These are phyloP conservation scores for Spilogale gracilis DNA, from an alignment of 2,113 vertebrate species.

Conservation along the genomic window DNA sequence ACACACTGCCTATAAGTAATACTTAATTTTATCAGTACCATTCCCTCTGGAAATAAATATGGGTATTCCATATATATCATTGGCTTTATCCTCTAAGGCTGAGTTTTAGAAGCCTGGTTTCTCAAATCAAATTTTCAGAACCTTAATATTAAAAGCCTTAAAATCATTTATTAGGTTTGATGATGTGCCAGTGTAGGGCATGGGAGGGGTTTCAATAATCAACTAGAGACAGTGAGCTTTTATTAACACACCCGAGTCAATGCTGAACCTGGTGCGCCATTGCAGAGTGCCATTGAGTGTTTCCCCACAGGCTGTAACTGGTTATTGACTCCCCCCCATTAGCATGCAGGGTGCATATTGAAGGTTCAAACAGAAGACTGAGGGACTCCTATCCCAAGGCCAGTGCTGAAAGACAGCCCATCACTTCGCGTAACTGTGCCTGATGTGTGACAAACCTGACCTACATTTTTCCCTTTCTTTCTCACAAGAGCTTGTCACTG, in stretches of 20 bases:
- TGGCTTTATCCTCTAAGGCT: slow-evolving; percentile 56
- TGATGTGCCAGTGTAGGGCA: slow-evolving; percentile 81
- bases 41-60: slow-evolving; percentile 49
- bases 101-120: slow-evolving; percentile 80
- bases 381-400: slow-evolving; percentile 94
- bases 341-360: slow-evolving; percentile 89
- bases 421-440: slow-evolving; percentile 93
- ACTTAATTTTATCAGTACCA: background rate
- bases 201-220: slow-evolving; percentile 85
- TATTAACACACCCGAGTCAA: slow-evolving; percentile 86
- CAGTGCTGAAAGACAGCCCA: slow-evolving; percentile 93
- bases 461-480: slow-evolving; percentile 94
- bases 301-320: slow-evolving; percentile 91
- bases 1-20: background rate
- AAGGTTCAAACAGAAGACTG: slow-evolving; percentile 94
- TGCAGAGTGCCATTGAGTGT: slow-evolving; percentile 84
- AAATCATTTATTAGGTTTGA: slow-evolving; percentile 81
- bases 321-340: slow-evolving; percentile 91
- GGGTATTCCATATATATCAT: background rate
- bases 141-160: slow-evolving; percentile 73
- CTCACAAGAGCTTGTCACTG: slow-evolving; percentile 89
- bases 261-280: slow-evolving; percentile 82
- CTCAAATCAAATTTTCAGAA: slow-evolving; percentile 73
- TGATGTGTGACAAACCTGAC: slow-evolving; percentile 95
- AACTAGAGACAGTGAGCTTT: slow-evolving; percentile 86